Percentiles rank a stretch among this genome's conserved stretches.
Conservation (phyloP, 1,140 invertebrate species). For the Melipona quadrifasciata region DNA sequence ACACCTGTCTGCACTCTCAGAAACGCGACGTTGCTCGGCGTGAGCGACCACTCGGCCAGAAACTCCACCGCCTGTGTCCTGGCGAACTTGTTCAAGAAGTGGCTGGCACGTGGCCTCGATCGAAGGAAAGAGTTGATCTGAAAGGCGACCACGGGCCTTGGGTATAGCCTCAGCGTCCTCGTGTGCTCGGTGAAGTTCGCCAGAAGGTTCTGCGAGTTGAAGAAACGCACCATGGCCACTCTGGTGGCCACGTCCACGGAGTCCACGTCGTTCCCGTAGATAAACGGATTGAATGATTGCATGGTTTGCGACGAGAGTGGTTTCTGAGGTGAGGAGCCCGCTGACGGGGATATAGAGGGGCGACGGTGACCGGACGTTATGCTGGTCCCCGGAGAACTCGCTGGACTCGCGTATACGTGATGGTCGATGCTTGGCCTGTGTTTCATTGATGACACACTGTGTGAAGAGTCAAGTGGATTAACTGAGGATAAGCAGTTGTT, state of each 20-base stretch:
- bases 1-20: slow-evolving; percentile 98
- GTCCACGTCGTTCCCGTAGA: slow-evolving; percentile 98
- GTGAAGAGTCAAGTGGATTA: too few relatives aligned
- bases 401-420: slow-evolving; percentile 41
- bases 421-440: slow-evolving; percentile 74
- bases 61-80: slow-evolving; percentile 98
- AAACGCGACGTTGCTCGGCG: slow-evolving; percentile 98
- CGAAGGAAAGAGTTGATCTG: slow-evolving; percentile 99
- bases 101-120: slow-evolving; percentile 92
- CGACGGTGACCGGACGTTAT: slow-evolving; percentile 72
- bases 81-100: slow-evolving; percentile 95
- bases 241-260: slow-evolving; percentile 99
- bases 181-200: slow-evolving; percentile 99
- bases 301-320: slow-evolving; percentile 66
- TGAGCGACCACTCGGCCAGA: slow-evolving; percentile 98
- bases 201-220: slow-evolving; percentile 98
- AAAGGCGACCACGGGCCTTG: slow-evolving; percentile 98
- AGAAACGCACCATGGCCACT: slow-evolving; percentile 99
- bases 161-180: slow-evolving; percentile 96
- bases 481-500: too few relatives aligned
- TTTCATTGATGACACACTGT: slow-evolving; percentile 72
- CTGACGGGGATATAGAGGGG: slow-evolving; percentile 70
- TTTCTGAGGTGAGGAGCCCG: slow-evolving; percentile 47
- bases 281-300: slow-evolving; percentile 90
- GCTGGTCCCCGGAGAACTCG: slow-evolving; percentile 72